Percentiles rank a stretch among this genome's conserved stretches.
Conservation (phyloP, 1,140 invertebrate species). For the Solenopsis invicta region DNA sequence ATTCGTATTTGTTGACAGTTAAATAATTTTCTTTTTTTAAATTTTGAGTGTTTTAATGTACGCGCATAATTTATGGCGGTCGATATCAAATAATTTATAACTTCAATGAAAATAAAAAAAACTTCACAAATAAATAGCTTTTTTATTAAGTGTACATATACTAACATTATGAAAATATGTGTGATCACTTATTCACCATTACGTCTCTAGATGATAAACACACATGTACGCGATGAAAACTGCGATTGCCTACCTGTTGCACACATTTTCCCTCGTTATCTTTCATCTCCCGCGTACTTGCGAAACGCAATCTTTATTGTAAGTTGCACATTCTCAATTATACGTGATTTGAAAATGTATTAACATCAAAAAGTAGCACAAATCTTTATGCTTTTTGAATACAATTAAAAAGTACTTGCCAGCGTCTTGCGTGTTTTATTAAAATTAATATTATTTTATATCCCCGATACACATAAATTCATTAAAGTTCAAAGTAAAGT, state of each 20-base stretch:
- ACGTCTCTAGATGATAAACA: constrained; percentile 26
- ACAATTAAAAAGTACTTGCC: neutral
- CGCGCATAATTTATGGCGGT: too few species aligned
- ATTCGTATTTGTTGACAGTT: too few species aligned
- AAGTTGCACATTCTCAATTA: neutral
- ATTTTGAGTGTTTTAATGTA: too few species aligned
- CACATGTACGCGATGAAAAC: constrained; percentile 38
- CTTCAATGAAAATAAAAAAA: too few species aligned
- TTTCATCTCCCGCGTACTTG: neutral
- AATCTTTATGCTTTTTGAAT: neutral
- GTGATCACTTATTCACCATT: constrained; percentile 42
- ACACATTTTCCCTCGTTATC: constrained; percentile 3
- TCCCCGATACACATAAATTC: neutral
- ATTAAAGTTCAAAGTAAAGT: neutral
- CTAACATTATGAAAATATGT: neutral
- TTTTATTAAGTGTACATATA: neutral
- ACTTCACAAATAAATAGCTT: constrained; percentile 1
- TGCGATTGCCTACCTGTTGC: constrained; percentile 75
- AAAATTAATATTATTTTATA: neutral
- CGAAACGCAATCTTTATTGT: neutral
- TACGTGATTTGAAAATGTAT: constrained; percentile 3
- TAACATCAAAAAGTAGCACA: neutral
- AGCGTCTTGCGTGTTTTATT: neutral
- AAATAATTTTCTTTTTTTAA: too few species aligned
- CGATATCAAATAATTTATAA: too few species aligned